phyloP scores from a whole-genome alignment of 2,888 invertebrate genomes.

The Stratiomys singularior region DNA sequence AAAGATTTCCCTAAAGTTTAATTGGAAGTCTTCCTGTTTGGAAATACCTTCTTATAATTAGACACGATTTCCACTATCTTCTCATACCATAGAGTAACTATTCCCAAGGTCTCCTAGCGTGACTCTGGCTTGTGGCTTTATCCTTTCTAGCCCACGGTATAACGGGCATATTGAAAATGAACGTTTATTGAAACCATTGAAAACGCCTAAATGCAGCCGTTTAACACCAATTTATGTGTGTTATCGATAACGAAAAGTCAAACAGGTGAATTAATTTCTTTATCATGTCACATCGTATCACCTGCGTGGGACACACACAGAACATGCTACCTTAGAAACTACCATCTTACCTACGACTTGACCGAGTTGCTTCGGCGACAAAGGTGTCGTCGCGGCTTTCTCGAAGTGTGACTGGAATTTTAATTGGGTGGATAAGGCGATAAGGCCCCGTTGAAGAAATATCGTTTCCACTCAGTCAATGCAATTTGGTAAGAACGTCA shows the following conservation, averaged over 20 bases:
- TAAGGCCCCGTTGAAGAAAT: not conserved
- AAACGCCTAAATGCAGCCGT: no score
- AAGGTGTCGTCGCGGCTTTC: not conserved
- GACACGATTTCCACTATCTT: no score
- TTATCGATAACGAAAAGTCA: conserved; percentile 21
- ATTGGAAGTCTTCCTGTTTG: no score
- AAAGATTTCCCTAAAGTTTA: no score
- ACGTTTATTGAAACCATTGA: no score
- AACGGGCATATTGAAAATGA: no score
- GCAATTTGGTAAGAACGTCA: not conserved
- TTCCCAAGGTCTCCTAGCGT: no score
- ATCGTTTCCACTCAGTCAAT: not conserved
- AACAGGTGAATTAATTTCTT: conserved; percentile 37
- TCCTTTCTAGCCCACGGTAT: no score
- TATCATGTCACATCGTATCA: conserved; percentile 19
- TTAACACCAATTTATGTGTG: conserved; percentile 23
- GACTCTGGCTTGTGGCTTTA: no score
- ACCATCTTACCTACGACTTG: not conserved
- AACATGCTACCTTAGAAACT: not conserved
- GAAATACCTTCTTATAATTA: no score
- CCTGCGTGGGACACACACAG: conserved; percentile 27
- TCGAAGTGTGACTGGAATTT: conserved; percentile 43
- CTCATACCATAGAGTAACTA: no score
- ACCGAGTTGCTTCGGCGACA: not conserved
- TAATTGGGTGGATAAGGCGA: conserved; percentile 30